Conservation (phyloP, 2,797 vertebrate genomes). For the Aeoliscus strigatus region DNA sequence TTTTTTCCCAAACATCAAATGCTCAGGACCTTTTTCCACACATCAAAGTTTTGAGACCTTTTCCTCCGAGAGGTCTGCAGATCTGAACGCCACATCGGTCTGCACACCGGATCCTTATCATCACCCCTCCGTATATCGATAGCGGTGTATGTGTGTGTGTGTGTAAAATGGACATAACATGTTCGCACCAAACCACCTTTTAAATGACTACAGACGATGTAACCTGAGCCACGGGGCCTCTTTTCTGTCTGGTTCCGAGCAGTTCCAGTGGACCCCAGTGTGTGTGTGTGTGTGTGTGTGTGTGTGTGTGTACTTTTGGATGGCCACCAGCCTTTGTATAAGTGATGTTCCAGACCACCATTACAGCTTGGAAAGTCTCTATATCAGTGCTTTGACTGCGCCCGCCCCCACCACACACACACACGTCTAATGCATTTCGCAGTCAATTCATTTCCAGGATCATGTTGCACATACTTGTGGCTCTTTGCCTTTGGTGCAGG, state of each 20-base stretch:
- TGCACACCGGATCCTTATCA: too few relatives aligned
- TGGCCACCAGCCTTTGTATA: slow-evolving; percentile 46
- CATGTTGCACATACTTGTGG: slow-evolving; percentile 50
- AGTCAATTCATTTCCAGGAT: slow-evolving; percentile 49
- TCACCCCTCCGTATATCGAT: too few relatives aligned
- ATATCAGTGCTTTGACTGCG: slow-evolving; percentile 43
- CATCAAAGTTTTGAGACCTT: slow-evolving; percentile 32
- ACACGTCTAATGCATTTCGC: slow-evolving; percentile 68
- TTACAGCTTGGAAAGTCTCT: slow-evolving; percentile 50
- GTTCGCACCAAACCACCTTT: slow-evolving; percentile 26
- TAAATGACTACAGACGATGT: slow-evolving; percentile 54
- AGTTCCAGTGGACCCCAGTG: slow-evolving; percentile 46
- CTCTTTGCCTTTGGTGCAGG: slow-evolving; percentile 24
- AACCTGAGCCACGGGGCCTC: slow-evolving; percentile 54
- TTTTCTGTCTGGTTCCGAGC: slow-evolving; percentile 43
- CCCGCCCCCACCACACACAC: slow-evolving; percentile 9
- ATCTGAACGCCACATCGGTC: slow-evolving; percentile 25
- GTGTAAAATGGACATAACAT: slow-evolving; percentile 60
- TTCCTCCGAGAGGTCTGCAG: slow-evolving; percentile 24
- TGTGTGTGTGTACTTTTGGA: slow-evolving; percentile 50
- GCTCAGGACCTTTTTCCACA: slow-evolving; percentile 42
- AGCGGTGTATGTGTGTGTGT: slow-evolving; percentile 28
- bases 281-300: slow-evolving; percentile 52
- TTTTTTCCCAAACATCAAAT: slow-evolving; percentile 46
- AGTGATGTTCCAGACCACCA: slow-evolving; percentile 52